Evolutionary conservation across 2,888 invertebrate species (phyloP), one percentile per base, ranked within the genome.

Genomic region (Nymphalis c-album): DNA sequence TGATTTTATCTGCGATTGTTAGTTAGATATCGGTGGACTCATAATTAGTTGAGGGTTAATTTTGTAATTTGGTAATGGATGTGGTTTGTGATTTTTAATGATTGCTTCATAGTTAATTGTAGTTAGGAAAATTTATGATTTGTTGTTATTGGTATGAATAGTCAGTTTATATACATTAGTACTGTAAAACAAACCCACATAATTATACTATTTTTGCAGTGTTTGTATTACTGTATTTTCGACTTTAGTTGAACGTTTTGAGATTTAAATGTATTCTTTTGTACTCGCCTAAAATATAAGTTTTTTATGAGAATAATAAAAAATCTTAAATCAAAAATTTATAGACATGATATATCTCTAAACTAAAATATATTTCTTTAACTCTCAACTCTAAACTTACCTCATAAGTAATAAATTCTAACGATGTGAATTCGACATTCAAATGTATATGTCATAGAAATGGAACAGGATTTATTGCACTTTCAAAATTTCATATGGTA

Each of bases 391-490:
- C 8, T 47, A 63, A 45, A 63, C 57, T 10, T 60, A 69, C 26
- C 55, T n/a, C 55, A 35, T 55, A 55, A 55, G 17, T 17, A 26
- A 55, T 55, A 35, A 55, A 47, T 63, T 59, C 51, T 53, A 16
- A 61, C 31, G 46, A 59, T 50, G 60, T 64, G 51, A 71, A 46
- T 69, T 67, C 67, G 45, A 67, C 63, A 61, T 40, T n/a, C 48
- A 51, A 58, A 53, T 60, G 65, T 78, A 77, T 76, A 74, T 72
- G 77, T 73, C 76, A 68, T 71, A 62, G 67, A 68, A 80, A 84
- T 82, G 83, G 84, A 84, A 84, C 87, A 83, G 78, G 82, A 86
- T 85, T 84, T 84, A 87, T 85, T 79, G 81, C 80, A 82, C 82
- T 83, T 84, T 73, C 76, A 74, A 80, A 55, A 75, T 77, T 76